These are phyloP conservation scores for Arremon brunneinucha DNA, from an alignment of 2,797 vertebrate species.

Conservation along the genomic window DNA sequence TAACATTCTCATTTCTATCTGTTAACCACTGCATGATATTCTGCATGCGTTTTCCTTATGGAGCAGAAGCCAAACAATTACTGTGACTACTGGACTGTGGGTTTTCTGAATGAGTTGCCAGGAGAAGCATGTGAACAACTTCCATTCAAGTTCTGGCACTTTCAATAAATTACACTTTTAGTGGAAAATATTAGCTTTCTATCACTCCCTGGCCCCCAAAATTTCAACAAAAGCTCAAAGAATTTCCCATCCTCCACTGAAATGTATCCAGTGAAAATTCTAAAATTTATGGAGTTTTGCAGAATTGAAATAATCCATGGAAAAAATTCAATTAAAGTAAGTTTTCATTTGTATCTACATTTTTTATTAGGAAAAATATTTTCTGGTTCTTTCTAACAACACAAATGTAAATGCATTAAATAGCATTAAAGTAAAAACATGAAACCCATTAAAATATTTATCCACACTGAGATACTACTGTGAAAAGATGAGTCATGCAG, in stretches of 20 bases:
- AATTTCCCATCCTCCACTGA: neutral
- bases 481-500: neutral
- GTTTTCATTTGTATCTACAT: neutral
- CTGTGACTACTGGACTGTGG: neutral
- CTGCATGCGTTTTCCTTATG: neutral
- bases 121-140: neutral
- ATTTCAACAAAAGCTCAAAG: neutral
- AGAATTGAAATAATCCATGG: neutral
- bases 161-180: neutral
- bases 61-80: conserved; percentile 14
- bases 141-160: neutral
- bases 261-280: neutral
- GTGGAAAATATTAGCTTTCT: neutral
- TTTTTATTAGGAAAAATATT: neutral
- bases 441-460: neutral
- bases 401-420: neutral
- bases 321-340: neutral
- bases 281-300: neutral
- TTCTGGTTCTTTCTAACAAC: neutral
- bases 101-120: neutral
- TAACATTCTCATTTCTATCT: neutral
- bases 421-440: neutral
- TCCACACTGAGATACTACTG: neutral
- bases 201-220: neutral
- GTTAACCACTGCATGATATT: neutral